Evolutionary conservation across 2,113 vertebrate species (phyloP), one percentile per base, ranked within the genome.

Genomic region (Hypocryptadius cinnamomeus): DNA sequence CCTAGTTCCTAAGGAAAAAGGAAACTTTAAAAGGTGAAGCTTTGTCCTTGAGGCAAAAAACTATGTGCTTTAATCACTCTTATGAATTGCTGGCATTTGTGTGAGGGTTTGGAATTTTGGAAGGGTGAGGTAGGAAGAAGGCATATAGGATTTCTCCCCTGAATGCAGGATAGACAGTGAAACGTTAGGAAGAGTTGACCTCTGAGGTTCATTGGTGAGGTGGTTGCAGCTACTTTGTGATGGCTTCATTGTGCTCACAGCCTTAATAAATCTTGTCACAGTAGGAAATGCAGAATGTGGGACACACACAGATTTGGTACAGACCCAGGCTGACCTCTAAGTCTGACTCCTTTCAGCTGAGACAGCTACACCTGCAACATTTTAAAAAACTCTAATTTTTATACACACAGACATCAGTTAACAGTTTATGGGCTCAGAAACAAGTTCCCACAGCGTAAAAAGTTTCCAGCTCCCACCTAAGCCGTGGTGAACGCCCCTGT

Each of bases 401-500:
- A 48, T 33, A 48, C 40, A 28, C 1, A 1, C 50, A 69, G 45
- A 21, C 17, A 35, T 21, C 14, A 10, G 21, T 50, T 28, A 79
- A 21, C 8, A 37, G 12, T 37, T 83, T 31, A 23, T 11, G 10
- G 63, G n/a, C 71, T 88, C 63, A 73, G 37, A 51, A 25, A 77
- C 17, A 53, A 53, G 14, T 54, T 90, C 51, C 50, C 42, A 78
- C 21, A 70, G 18, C 5, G 33, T 53, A 53, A 33, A 33, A 85
- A 42, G 12, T 27, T 79, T 40, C 48, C 71, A 85, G 10, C 53
- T 80, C n/a, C 40, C 47, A 66, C 9, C 35, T 35, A 28, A 78
- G 10, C 31, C 1, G 0, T 25, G 3, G 39, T 25, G 60, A 64
- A 83, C 21, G 24, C 18, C 28, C 59, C 8, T 6, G 17, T 13